These are phyloP conservation scores for Luscinia luscinia DNA, from an alignment of 2,797 vertebrate genomes.

Conservation along the genomic window DNA sequence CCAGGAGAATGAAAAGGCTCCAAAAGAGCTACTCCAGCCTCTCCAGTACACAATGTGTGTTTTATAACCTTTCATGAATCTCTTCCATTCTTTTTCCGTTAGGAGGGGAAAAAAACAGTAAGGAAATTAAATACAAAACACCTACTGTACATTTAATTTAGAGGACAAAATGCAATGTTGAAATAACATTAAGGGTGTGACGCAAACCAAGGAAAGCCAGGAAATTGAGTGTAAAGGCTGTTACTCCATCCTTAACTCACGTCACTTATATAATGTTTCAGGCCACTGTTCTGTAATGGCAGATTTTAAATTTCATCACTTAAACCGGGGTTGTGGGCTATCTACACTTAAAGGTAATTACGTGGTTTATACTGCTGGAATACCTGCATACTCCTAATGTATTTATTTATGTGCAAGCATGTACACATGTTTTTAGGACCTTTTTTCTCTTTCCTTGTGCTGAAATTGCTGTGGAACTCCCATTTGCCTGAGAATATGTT, in stretches of 20 bases:
- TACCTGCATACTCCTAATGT: neutral
- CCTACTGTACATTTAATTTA: constrained; percentile 78
- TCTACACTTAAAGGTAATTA: neutral
- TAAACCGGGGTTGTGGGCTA: neutral
- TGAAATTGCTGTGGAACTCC: neutral
- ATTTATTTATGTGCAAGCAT: neutral
- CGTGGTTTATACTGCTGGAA: neutral
- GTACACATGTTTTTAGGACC: neutral
- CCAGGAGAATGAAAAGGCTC: constrained; percentile 76
- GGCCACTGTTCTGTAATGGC: constrained; percentile 10
- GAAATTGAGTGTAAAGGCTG: constrained; percentile 65
- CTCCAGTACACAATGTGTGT: constrained; percentile 69
- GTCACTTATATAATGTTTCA: neutral
- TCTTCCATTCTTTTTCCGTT: constrained; percentile 66
- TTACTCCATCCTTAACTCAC: constrained; percentile 29
- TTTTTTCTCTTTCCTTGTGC: neutral
- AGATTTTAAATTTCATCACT: constrained; percentile 52
- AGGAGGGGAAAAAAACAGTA: constrained; percentile 8
- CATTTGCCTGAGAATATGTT: neutral
- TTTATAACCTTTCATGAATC: constrained; percentile 77
- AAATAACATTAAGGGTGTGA: constrained; percentile 72
- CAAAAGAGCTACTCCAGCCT: constrained; percentile 70
- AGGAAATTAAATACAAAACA: constrained; percentile 79
- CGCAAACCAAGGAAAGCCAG: constrained; percentile 58
- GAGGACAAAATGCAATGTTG: constrained; percentile 73